phyloP scores from a whole-genome alignment of 2,113 vertebrate species.

The Melanerpes aurifrons region DNA sequence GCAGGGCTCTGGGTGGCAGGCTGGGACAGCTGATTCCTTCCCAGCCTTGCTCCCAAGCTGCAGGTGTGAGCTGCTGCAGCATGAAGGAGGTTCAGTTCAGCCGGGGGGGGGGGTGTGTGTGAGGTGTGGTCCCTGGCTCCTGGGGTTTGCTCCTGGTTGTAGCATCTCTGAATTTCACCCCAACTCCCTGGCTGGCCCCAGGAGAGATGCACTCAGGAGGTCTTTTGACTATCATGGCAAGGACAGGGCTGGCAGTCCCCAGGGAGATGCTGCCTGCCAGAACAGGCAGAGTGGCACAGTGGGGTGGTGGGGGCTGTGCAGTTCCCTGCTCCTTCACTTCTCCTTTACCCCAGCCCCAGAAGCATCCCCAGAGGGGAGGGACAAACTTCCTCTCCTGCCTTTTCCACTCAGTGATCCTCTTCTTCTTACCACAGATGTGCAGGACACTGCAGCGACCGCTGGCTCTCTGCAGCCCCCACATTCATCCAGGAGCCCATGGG shows the following conservation, averaged over 20 bases:
- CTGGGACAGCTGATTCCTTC: background rate
- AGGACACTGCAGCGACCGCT: background rate
- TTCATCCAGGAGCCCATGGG: background rate
- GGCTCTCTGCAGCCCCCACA: background rate
- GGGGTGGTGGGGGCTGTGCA: background rate
- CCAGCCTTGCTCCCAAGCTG: accelerated
- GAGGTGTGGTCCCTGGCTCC: background rate
- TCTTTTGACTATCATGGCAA: background rate
- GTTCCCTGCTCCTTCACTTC: background rate
- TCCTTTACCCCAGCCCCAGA: background rate
- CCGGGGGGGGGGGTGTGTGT: too few relatives aligned
- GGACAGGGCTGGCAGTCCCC: background rate
- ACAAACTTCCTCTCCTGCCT: background rate
- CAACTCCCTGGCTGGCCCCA: background rate
- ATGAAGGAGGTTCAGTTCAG: background rate
- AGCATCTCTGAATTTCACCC: background rate
- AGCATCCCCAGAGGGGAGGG: background rate
- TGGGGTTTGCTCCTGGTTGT: background rate
- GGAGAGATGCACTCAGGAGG: background rate
- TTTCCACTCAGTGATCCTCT: background rate
- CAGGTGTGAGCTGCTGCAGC: background rate
- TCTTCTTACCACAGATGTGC: background rate
- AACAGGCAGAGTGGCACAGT: accelerated
- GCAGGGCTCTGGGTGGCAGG: background rate
- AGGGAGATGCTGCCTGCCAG: background rate